phyloP scores from a whole-genome alignment of 2,888 invertebrate genomes.

The Diaperis boleti region DNA sequence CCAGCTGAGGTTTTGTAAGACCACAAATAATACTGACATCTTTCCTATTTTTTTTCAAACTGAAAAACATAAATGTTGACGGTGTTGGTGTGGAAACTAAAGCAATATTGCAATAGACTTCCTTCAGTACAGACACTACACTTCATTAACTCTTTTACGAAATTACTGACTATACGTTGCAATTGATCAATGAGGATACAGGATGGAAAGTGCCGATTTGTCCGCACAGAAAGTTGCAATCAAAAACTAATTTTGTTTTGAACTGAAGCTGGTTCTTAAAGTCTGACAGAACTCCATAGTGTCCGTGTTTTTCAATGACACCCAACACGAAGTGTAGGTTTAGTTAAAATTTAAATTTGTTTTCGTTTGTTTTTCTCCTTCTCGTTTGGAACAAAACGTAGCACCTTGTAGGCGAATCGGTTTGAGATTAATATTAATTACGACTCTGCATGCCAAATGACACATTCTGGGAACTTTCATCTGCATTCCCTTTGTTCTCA shows the following conservation, averaged over 20 bases:
- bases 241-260: neutral
- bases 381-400: constrained; percentile 3
- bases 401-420: constrained; percentile 11
- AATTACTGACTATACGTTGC: too few relatives aligned
- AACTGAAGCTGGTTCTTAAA: neutral
- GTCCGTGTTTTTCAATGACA: constrained; percentile 13
- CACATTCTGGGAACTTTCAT: constrained; percentile 26
- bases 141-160: too few relatives aligned
- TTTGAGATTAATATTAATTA: constrained; percentile 3
- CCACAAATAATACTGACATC: too few relatives aligned
- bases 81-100: too few relatives aligned
- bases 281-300: neutral
- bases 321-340: constrained; percentile 6
- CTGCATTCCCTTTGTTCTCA: constrained; percentile 9
- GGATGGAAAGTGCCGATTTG: too few relatives aligned
- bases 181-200: too few relatives aligned
- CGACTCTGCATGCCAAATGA: constrained; percentile 6
- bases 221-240: too few relatives aligned
- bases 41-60: too few relatives aligned
- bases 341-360: constrained; percentile 7
- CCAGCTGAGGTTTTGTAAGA: too few relatives aligned
- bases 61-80: too few relatives aligned
- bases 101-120: too few relatives aligned
- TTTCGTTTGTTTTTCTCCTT: constrained; percentile 12
- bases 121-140: too few relatives aligned